Conservation (phyloP, 2,888 invertebrate genomes). For the Polydrusus pterygomalis region DNA sequence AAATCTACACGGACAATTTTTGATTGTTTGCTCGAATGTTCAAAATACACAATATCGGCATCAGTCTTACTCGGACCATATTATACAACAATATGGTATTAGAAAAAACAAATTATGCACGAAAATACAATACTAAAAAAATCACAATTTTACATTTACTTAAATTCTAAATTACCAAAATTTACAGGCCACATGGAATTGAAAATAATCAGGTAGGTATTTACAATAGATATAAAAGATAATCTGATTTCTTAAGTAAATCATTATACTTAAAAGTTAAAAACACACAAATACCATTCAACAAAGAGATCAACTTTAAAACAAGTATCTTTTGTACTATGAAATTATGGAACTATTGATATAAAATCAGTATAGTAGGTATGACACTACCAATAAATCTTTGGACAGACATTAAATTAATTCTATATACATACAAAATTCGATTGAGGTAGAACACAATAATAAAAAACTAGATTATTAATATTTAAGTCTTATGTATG, state of each 20-base stretch:
- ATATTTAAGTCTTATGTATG: conserved; percentile 21
- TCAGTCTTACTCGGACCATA: conserved; percentile 36
- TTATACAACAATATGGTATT: conserved; percentile 23
- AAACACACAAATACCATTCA: conserved; percentile 26
- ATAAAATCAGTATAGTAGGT: conserved; percentile 14
- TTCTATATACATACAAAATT: conserved; percentile 21
- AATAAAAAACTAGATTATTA: conserved; percentile 13
- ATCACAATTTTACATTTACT: conserved; percentile 41
- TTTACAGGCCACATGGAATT: conserved; percentile 30
- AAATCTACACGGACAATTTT: conserved; percentile 29
- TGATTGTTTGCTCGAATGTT: conserved; percentile 31
- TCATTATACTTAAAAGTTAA: conserved; percentile 8
- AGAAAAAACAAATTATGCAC: conserved; percentile 28
- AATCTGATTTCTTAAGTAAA: conserved; percentile 9
- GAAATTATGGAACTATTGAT: conserved; percentile 13
- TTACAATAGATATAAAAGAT: conserved; percentile 18
- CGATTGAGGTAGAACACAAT: conserved; percentile 37
- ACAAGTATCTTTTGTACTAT: conserved; percentile 39
- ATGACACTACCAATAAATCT: conserved; percentile 22
- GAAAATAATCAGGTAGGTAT: conserved; percentile 16
- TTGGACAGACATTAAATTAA: conserved; percentile 8
- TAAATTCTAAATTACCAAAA: conserved; percentile 13
- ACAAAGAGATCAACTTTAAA: conserved; percentile 35
- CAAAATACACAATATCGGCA: conserved; percentile 30
- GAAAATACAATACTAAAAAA: conserved; percentile 31